Evolutionary conservation across 2,797 vertebrate genomes (phyloP).

Genomic region (Poecile montanus): DNA sequence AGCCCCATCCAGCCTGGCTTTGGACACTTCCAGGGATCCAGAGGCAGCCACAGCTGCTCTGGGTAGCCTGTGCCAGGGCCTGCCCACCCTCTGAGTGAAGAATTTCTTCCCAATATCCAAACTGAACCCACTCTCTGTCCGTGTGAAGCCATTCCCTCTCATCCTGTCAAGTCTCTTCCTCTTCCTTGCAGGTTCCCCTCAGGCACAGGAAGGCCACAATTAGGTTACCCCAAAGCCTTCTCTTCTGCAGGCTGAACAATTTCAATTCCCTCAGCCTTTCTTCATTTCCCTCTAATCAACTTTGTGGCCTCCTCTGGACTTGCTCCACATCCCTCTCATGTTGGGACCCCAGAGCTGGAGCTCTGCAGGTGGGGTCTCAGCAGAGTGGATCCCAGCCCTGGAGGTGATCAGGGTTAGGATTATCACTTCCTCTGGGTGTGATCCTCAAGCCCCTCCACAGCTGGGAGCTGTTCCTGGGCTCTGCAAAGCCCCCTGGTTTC

Average conservation of each 20-base stretch:
- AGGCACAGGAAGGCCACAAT: background rate
- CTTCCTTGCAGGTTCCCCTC: background rate
- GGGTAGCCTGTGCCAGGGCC: background rate
- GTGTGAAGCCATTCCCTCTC: background rate
- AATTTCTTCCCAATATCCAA: background rate
- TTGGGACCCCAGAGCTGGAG: background rate
- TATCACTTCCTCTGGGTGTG: background rate
- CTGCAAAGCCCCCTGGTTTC: background rate
- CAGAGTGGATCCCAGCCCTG: background rate
- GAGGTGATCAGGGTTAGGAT: background rate
- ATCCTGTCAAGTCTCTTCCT: background rate
- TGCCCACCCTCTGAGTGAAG: accelerated
- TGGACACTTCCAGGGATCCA: background rate
- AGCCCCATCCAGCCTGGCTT: accelerated
- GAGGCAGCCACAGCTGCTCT: background rate
- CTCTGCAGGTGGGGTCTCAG: background rate
- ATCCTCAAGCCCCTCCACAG: background rate
- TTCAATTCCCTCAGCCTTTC: background rate
- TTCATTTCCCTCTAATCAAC: background rate
- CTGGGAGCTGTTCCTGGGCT: background rate
- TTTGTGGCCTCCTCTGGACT: background rate
- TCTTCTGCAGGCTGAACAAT: background rate
- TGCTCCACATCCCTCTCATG: accelerated
- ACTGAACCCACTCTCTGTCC: no score
- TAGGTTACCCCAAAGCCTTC: background rate